phyloP scores from a whole-genome alignment of 1,140 invertebrate genomes.

The Drosophila simulans region DNA sequence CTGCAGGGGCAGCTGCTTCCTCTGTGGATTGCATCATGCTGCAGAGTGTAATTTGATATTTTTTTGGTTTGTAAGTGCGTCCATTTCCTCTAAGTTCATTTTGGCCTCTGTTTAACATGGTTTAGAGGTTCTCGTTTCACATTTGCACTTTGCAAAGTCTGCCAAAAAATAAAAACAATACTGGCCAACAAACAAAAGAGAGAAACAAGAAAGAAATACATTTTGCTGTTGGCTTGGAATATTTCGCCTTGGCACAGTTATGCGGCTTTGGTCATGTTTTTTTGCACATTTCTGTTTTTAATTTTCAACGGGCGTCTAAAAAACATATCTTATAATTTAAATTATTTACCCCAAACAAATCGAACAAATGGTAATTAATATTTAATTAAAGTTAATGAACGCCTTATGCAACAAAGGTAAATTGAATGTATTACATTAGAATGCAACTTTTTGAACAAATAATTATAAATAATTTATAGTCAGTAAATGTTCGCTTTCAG shows the following conservation, averaged over 20 bases:
- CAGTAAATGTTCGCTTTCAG: constrained; percentile 16
- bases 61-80: constrained; percentile 31
- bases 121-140: constrained; percentile 37
- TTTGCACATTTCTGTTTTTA: constrained; percentile 15
- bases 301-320: constrained; percentile 9
- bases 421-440: background rate
- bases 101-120: constrained; percentile 67
- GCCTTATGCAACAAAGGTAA: background rate
- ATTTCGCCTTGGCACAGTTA: constrained; percentile 74
- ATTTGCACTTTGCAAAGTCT: constrained; percentile 40
- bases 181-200: constrained; percentile 11
- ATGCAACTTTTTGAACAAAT: background rate
- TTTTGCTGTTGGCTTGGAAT: constrained; percentile 35
- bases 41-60: constrained; percentile 61
- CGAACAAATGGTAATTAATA: background rate
- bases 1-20: constrained; percentile 41
- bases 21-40: constrained; percentile 33
- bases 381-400: background rate
- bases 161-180: constrained; percentile 38
- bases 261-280: constrained; percentile 63
- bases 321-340: constrained; percentile 3
- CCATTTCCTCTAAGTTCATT: constrained; percentile 50
- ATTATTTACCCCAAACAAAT: background rate
- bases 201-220: constrained; percentile 27
- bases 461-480: constrained; percentile 1